Conservation (phyloP, 2,888 invertebrate species). For the Pecten maximus region DNA sequence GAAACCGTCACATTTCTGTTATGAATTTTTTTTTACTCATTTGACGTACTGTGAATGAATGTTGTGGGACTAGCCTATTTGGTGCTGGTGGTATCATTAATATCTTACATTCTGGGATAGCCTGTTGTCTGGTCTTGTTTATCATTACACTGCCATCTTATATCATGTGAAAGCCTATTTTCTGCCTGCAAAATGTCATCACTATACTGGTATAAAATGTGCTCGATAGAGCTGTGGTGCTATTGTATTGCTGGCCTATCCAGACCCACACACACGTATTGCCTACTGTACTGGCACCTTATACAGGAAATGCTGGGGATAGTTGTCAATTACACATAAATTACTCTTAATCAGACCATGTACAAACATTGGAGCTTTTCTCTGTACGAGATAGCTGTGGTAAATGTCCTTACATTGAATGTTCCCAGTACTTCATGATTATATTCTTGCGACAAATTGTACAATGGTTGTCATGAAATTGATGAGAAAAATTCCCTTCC, state of each 20-base stretch:
- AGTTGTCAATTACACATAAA: conserved; percentile 26
- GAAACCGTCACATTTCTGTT: no score
- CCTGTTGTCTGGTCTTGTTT: neutral
- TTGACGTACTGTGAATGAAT: no score
- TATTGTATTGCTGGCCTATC: neutral
- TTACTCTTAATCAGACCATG: neutral
- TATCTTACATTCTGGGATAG: neutral
- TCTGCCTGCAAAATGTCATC: neutral
- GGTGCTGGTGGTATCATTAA: no score
- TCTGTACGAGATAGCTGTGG: neutral
- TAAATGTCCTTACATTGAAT: conserved; percentile 18
- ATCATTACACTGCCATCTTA: neutral
- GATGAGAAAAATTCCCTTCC: no score
- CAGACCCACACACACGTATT: neutral
- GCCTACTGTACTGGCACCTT: neutral
- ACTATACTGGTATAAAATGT: neutral
- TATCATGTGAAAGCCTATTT: neutral
- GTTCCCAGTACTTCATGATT: no score
- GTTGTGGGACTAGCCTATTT: no score
- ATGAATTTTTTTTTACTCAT: no score
- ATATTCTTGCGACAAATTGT: no score
- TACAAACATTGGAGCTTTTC: neutral
- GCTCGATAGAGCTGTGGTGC: neutral
- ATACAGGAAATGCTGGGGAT: conserved; percentile 8
- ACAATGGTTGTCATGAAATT: no score